Conservation (phyloP, 2,113 vertebrate genomes). For the Taurulus bubalis region DNA sequence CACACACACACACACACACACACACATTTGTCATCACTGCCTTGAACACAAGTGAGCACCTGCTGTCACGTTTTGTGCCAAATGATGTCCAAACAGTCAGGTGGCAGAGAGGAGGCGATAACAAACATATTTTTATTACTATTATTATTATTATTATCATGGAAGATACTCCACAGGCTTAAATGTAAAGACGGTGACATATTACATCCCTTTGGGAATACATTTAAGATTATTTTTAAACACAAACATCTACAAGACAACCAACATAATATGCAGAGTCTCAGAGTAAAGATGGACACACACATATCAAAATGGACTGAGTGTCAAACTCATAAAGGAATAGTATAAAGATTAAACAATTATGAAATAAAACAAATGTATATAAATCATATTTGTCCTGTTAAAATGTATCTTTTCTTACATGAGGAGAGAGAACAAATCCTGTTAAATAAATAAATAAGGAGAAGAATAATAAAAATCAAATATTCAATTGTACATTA, state of each 20-base stretch:
- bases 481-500: background rate
- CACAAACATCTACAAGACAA: background rate
- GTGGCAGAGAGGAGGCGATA: background rate
- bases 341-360: background rate
- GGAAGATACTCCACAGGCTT: background rate
- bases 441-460: background rate
- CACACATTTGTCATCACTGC: background rate
- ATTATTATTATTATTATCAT: background rate
- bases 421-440: background rate
- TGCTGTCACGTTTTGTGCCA: conserved; percentile 11
- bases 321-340: background rate
- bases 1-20: background rate
- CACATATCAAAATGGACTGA: background rate
- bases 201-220: background rate
- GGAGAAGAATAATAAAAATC: too few relatives aligned
- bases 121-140: background rate
- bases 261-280: background rate
- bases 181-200: background rate
- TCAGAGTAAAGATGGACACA: background rate
- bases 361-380: background rate
- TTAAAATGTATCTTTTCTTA: background rate
- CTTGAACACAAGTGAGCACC: background rate
- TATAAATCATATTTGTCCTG: too few relatives aligned
- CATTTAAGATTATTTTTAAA: background rate
- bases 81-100: conserved; percentile 8